A percentile compares a stretch with the other conserved stretches of the same genome.
Evolutionary conservation across 2,797 vertebrate species (phyloP).

Genomic region (Loris lydekkerianus): DNA sequence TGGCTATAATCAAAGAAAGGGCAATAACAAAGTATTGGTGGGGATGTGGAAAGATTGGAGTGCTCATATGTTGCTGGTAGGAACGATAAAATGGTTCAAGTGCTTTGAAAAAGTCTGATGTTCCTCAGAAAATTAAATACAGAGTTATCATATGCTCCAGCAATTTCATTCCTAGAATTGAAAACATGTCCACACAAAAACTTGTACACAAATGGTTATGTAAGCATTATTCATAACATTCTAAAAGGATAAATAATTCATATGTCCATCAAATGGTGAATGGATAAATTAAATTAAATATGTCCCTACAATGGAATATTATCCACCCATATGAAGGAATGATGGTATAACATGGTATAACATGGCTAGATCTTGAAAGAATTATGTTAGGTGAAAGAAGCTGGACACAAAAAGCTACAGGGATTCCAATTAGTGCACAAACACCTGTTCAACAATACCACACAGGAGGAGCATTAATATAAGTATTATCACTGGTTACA

Average conservation of each 20-base stretch:
- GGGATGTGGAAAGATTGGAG: neutral
- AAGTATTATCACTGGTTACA: neutral
- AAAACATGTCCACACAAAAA: neutral
- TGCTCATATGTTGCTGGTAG: neutral
- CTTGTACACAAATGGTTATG: neutral
- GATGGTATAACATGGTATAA: neutral
- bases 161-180: constrained; percentile 25
- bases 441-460: neutral
- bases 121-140: constrained; percentile 29
- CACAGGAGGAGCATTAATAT: neutral
- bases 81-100: neutral
- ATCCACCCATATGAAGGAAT: neutral
- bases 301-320: neutral
- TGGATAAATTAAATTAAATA: constrained; percentile 27
- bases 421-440: neutral
- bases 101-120: constrained; percentile 6
- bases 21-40: neutral
- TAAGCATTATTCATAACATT: constrained; percentile 8
- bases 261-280: neutral
- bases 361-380: neutral
- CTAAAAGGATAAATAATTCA: constrained; percentile 14
- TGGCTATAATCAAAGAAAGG: constrained; percentile 1
- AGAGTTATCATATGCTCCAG: neutral
- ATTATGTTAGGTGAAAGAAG: neutral
- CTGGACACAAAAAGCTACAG: neutral